Conservation (phyloP, 2,797 vertebrate genomes). For the Peromyscus nudipes region DNA sequence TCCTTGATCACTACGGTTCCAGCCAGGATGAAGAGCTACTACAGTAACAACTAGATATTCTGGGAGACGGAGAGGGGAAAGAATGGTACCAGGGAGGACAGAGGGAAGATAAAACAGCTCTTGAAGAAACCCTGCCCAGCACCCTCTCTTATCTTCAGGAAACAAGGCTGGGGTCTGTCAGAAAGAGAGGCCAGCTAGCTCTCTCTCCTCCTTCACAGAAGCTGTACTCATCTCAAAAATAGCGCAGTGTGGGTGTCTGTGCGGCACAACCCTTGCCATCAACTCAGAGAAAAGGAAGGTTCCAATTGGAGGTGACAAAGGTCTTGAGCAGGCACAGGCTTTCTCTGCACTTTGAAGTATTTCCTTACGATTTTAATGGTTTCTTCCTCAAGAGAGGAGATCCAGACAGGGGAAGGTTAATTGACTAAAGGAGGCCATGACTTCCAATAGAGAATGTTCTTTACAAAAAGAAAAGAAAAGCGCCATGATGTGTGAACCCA, state of each 20-base stretch:
- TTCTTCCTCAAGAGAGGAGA: constrained; percentile 68
- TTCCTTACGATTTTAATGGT: constrained; percentile 64
- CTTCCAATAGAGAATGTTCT: constrained; percentile 57
- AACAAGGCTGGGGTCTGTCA: background rate
- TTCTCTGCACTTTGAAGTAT: constrained; percentile 19
- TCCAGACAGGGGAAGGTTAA: constrained; percentile 78
- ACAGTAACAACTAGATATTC: background rate
- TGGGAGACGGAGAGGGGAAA: accelerated
- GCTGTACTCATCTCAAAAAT: constrained; percentile 28
- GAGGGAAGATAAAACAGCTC: background rate
- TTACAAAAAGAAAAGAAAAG: background rate
- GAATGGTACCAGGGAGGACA: background rate
- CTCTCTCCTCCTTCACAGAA: background rate
- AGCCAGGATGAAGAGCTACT: background rate
- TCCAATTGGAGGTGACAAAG: constrained; percentile 42
- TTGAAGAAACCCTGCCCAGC: too few species aligned
- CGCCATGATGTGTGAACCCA: background rate
- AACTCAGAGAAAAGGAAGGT: constrained; percentile 62
- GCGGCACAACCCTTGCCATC: background rate
- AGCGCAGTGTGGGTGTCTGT: background rate
- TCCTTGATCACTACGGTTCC: background rate
- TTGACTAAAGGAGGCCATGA: constrained; percentile 75
- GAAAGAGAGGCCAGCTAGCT: background rate
- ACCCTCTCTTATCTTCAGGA: background rate
- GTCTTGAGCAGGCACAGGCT: background rate